Conservation (phyloP, 2,888 invertebrate genomes). For the Tholera decimalis region DNA sequence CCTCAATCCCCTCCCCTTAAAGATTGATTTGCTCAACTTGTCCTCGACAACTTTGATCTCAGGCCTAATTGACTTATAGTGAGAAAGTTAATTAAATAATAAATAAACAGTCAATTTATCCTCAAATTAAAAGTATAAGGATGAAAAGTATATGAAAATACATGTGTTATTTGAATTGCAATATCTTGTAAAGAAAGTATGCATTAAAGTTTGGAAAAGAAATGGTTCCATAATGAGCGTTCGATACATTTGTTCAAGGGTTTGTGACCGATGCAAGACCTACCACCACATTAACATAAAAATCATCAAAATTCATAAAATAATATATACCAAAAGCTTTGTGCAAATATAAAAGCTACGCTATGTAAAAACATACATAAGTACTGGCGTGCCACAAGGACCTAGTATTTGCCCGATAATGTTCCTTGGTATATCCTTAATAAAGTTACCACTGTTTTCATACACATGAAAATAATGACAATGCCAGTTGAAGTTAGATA, state of each 20-base stretch:
- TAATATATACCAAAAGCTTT: slow-evolving; percentile 38
- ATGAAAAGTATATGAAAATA: slow-evolving; percentile 21
- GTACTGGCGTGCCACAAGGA: slow-evolving; percentile 71
- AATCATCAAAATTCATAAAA: slow-evolving; percentile 47
- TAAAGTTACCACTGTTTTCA: slow-evolving; percentile 20
- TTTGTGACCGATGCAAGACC: slow-evolving; percentile 16
- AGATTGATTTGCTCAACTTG: slow-evolving; percentile 59
- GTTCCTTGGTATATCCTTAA: slow-evolving; percentile 31
- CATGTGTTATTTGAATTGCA: slow-evolving; percentile 20
- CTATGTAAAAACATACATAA: slow-evolving; percentile 8
- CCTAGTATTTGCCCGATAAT: slow-evolving; percentile 60
- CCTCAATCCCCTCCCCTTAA: slow-evolving; percentile 34
- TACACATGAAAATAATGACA: slow-evolving; percentile 19
- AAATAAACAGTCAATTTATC: slow-evolving; percentile 54
- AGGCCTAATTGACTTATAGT: slow-evolving; percentile 58
- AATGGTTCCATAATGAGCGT: slow-evolving; percentile 27
- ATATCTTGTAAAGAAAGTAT: slow-evolving; percentile 19
- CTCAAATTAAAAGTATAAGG: slow-evolving; percentile 36
- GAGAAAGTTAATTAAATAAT: slow-evolving; percentile 50
- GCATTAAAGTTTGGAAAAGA: slow-evolving; percentile 11
- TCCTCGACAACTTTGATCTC: slow-evolving; percentile 39
- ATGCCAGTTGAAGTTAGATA: slow-evolving; percentile 27
- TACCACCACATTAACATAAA: slow-evolving; percentile 22
- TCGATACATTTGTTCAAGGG: slow-evolving; percentile 26
- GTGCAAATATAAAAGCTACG: slow-evolving; percentile 25